phyloP scores from a whole-genome alignment of 2,888 invertebrate species.

The Cephus sareptanus region DNA sequence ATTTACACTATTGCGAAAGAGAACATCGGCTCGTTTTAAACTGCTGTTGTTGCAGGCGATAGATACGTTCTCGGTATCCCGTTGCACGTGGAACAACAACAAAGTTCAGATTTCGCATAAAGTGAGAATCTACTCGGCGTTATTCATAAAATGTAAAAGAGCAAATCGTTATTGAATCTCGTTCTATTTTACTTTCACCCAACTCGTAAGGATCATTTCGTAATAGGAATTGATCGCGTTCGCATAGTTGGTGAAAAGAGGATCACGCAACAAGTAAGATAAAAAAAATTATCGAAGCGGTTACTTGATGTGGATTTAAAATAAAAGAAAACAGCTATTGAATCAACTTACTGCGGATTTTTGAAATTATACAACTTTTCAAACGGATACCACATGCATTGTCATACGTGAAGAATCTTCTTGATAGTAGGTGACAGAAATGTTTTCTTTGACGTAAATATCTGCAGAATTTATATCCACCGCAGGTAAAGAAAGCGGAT shows the following conservation, averaged over 20 bases:
- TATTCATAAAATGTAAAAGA: not conserved
- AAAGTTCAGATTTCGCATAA: not conserved
- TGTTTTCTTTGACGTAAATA: not conserved
- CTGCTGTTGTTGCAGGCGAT: constrained; percentile 35
- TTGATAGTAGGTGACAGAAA: not conserved
- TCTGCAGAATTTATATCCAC: not conserved
- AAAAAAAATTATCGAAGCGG: not conserved
- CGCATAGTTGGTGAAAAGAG: not conserved
- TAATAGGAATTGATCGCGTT: not conserved
- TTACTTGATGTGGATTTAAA: not conserved
- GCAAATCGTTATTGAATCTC: not conserved
- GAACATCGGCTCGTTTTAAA: constrained; percentile 45
- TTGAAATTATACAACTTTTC: not conserved
- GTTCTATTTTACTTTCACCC: not conserved
- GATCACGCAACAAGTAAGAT: not conserved
- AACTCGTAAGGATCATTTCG: not conserved
- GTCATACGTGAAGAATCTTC: not conserved
- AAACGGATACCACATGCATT: not conserved
- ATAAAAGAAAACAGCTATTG: not conserved
- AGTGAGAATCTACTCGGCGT: not conserved
- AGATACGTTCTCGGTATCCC: constrained; percentile 9
- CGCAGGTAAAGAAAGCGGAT: not conserved
- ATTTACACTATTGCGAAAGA: constrained; percentile 33
- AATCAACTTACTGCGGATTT: not conserved
- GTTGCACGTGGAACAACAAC: not conserved